A percentile compares a stretch with the other conserved stretches of the same genome.
phyloP scores from a whole-genome alignment of 2,888 invertebrate genomes.

The Lymantria monacha region DNA sequence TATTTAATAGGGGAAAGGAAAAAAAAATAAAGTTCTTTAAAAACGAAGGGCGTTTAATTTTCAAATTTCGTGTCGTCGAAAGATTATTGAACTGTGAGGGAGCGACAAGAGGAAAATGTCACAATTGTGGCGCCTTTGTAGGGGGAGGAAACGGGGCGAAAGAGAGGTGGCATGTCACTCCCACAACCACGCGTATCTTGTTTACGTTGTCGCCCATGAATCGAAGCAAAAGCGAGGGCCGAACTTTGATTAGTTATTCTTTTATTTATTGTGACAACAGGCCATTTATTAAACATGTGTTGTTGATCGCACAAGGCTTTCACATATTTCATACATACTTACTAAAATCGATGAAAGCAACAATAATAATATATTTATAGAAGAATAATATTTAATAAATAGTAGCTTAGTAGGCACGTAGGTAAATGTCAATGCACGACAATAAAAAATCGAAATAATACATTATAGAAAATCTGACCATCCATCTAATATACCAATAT shows the following conservation, averaged over 20 bases:
- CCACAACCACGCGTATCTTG: constrained; percentile 47
- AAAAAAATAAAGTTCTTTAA: constrained; percentile 13
- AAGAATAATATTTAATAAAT: too few species aligned
- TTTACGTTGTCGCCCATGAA: constrained; percentile 64
- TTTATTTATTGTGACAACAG: constrained; percentile 55
- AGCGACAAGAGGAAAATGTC: constrained; percentile 67
- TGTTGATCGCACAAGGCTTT: background rate
- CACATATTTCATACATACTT: too few species aligned
- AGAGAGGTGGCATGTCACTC: constrained; percentile 30
- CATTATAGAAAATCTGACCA: too few species aligned
- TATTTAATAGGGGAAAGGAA: constrained; percentile 4
- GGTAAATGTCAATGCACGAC: too few species aligned
- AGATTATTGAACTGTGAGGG: constrained; percentile 65
- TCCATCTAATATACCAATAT: too few species aligned
- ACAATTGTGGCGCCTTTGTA: constrained; percentile 55
- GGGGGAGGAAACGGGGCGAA: constrained; percentile 27
- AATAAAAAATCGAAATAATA: too few species aligned
- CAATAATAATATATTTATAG: too few species aligned
- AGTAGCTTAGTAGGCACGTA: too few species aligned
- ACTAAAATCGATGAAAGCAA: too few species aligned
- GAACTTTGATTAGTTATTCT: constrained; percentile 68
- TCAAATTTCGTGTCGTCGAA: constrained; percentile 51
- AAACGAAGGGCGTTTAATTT: constrained; percentile 49
- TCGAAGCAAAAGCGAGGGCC: constrained; percentile 52
- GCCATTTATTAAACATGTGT: constrained; percentile 38